Evolutionary conservation across 2,113 vertebrate genomes (phyloP).

Genomic region (Pithys albifrons): DNA sequence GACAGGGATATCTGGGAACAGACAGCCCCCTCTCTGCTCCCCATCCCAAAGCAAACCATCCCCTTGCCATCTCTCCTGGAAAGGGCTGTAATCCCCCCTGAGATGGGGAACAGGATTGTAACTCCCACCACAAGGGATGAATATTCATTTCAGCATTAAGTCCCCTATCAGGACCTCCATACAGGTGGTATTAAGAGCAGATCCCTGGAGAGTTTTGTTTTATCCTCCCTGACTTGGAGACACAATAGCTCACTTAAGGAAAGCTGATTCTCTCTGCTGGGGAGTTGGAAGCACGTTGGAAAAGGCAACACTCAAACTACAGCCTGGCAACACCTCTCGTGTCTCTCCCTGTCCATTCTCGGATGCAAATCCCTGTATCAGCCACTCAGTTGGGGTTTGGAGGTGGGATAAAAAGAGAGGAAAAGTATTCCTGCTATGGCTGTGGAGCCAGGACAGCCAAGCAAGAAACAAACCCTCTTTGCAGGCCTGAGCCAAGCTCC

Average conservation of each 20-base stretch:
- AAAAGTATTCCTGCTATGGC: neutral
- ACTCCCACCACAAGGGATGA: neutral
- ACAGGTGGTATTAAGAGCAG: constrained; percentile 35
- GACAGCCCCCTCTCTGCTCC: neutral
- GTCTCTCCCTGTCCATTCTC: neutral
- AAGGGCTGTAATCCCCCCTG: neutral
- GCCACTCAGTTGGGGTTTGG: neutral
- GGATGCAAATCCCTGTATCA: neutral
- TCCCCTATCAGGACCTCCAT: constrained; percentile 45
- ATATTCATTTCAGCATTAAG: constrained; percentile 35
- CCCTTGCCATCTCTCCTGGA: neutral
- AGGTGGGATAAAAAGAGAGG: neutral
- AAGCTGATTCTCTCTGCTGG: neutral
- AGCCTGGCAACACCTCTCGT: neutral
- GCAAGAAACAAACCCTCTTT: neutral
- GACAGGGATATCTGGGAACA: neutral
- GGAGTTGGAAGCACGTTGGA: neutral
- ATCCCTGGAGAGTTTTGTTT: constrained; percentile 41
- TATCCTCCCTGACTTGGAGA: constrained; percentile 26
- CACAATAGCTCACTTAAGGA: constrained; percentile 44
- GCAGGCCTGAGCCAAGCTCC: neutral
- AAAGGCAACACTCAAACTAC: neutral
- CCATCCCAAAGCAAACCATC: neutral
- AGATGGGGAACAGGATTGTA: neutral
- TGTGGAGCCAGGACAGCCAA: neutral